Conservation (phyloP, 92 coral and sea anemone genomes). For the Zoanthus solanderi region DNA sequence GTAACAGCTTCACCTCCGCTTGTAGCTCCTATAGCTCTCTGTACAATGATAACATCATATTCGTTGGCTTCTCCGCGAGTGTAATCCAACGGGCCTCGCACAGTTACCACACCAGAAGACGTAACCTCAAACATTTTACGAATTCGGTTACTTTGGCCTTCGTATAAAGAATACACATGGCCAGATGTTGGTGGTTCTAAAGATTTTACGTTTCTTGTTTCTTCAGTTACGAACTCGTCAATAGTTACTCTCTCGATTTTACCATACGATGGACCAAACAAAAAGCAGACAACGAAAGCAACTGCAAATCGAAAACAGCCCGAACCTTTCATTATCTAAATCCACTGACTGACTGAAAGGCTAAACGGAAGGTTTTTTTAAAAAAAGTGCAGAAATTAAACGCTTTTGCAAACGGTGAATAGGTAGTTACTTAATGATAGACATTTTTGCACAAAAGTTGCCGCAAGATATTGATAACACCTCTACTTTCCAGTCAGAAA, state of each 20-base stretch:
- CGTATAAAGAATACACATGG: slow-evolving; percentile 48
- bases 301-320: background rate
- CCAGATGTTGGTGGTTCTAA: slow-evolving; percentile 35
- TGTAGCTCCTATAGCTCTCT: slow-evolving; percentile 55
- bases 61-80: slow-evolving; percentile 57
- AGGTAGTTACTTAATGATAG: slow-evolving; percentile 7
- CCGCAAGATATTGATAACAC: slow-evolving; percentile 5
- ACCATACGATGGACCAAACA: slow-evolving; percentile 8
- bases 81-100: slow-evolving; percentile 43
- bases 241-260: background rate
- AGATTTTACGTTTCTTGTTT: slow-evolving; percentile 23
- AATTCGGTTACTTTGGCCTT: slow-evolving; percentile 46
- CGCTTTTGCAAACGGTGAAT: slow-evolving; percentile 1
- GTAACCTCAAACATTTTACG: slow-evolving; percentile 54
- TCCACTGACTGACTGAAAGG: background rate
- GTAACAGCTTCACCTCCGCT: slow-evolving; percentile 67
- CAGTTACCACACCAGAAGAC: slow-evolving; percentile 58
- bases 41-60: slow-evolving; percentile 63
- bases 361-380: background rate
- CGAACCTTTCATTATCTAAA: slow-evolving; percentile 20
- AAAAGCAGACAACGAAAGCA: slow-evolving; percentile 4
- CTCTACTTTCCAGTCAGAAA: slow-evolving; percentile 30
- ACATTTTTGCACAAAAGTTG: slow-evolving; percentile 17
- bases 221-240: slow-evolving; percentile 30
- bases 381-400: background rate